Conservation (phyloP, 2,888 invertebrate genomes). For the Caenorhabditis sinica region DNA sequence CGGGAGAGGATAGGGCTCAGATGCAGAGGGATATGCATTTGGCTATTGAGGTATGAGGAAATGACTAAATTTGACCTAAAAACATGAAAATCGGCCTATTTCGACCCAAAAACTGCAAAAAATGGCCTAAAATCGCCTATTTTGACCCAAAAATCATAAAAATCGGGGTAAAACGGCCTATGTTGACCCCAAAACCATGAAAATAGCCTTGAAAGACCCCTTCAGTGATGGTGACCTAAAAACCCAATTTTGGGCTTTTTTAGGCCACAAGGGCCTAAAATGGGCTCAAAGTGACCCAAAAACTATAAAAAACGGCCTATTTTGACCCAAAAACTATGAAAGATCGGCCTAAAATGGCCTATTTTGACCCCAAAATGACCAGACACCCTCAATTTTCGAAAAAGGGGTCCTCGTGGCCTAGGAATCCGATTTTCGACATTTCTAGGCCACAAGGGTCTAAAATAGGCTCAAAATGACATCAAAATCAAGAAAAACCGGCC, state of each 20-base stretch:
- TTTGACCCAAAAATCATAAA: constrained; percentile 2
- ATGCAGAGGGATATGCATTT: constrained; percentile 41
- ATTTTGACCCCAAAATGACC: too few species aligned
- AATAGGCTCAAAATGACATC: background rate
- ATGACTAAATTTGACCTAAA: background rate
- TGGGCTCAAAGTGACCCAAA: background rate
- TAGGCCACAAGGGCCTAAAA: background rate
- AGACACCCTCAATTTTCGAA: too few species aligned
- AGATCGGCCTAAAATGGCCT: too few species aligned
- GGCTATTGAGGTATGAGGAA: constrained; percentile 35
- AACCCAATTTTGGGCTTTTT: background rate
- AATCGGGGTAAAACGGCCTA: background rate
- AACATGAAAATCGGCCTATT: background rate
- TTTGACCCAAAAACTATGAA: background rate
- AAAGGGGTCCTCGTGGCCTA: background rate
- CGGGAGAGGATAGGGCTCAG: constrained; percentile 42
- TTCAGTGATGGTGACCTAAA: background rate
- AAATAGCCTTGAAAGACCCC: constrained; percentile 3
- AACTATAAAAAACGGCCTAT: background rate
- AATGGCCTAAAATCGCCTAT: background rate
- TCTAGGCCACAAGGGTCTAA: background rate
- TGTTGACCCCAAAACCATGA: background rate
- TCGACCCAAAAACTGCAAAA: background rate
- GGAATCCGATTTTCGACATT: background rate
- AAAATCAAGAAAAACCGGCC: background rate